Evolutionary conservation across 2,113 vertebrate genomes (phyloP).

Genomic region (Euleptes europaea): DNA sequence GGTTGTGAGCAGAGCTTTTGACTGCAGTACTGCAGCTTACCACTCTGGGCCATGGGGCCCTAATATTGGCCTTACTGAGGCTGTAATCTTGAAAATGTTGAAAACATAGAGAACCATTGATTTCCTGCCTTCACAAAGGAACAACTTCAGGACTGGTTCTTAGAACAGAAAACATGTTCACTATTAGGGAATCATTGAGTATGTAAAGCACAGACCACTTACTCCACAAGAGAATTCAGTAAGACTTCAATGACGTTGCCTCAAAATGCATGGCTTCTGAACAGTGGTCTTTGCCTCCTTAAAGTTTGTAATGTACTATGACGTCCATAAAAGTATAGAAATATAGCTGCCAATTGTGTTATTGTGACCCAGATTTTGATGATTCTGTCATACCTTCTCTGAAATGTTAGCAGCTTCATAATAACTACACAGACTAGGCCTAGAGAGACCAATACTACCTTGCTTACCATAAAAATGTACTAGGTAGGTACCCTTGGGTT

Average conservation of each 20-base stretch:
- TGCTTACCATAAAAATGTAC: not conserved
- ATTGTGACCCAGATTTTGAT: not conserved
- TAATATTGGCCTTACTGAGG: not conserved
- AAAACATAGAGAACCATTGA: not conserved
- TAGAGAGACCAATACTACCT: not conserved
- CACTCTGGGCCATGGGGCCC: too few species aligned
- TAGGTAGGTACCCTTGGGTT: too few species aligned
- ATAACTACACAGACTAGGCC: not conserved
- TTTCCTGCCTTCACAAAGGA: not conserved
- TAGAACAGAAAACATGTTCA: not conserved
- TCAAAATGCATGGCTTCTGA: not conserved
- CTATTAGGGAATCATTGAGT: not conserved
- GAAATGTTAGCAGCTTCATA: not conserved
- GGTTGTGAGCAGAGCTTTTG: too few species aligned
- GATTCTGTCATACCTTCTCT: not conserved
- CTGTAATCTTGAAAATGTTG: not conserved
- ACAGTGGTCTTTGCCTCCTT: not conserved
- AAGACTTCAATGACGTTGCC: not conserved
- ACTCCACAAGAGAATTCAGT: not conserved
- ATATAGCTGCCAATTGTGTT: not conserved
- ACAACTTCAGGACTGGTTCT: not conserved
- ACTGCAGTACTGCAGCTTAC: too few species aligned
- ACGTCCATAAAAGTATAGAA: not conserved
- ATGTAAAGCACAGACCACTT: not conserved
- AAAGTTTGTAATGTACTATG: not conserved